These are phyloP conservation scores for Calcarius lapponicus DNA, from an alignment of 2,797 vertebrate species.

Conservation along the genomic window DNA sequence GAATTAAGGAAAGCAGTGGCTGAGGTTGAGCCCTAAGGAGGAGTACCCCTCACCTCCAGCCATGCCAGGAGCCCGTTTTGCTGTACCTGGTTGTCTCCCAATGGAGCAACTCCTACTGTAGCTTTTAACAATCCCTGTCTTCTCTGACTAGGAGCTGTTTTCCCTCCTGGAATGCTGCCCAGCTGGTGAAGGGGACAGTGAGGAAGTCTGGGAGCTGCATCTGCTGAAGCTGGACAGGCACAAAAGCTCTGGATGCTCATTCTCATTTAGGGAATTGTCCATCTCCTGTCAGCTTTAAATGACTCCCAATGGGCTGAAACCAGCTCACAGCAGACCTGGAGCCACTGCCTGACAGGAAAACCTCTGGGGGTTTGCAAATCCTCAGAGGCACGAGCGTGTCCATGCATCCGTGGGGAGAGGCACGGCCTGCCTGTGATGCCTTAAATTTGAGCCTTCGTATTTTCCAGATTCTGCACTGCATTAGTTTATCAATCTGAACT, in stretches of 20 bases:
- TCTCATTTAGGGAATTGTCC: neutral
- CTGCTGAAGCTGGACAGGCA: neutral
- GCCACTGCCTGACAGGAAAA: neutral
- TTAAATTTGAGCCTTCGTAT: neutral
- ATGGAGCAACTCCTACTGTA: neutral
- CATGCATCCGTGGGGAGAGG: neutral
- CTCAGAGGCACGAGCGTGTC: accelerated
- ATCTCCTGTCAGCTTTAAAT: neutral
- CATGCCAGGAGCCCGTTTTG: neutral
- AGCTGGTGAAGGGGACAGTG: neutral
- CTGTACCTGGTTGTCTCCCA: neutral
- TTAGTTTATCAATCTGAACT: neutral
- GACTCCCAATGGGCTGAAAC: neutral
- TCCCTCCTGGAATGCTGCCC: neutral
- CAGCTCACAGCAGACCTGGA: neutral
- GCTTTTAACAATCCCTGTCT: neutral
- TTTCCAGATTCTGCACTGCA: neutral
- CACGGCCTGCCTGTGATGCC: neutral
- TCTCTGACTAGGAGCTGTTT: neutral
- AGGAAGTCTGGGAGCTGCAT: neutral
- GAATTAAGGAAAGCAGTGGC: neutral
- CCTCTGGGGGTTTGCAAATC: neutral
- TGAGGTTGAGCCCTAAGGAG: neutral
- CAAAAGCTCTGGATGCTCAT: neutral
- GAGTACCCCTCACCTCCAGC: neutral